Evolutionary conservation across 2,888 invertebrate species (phyloP).

Genomic region (Venusia cambrica): DNA sequence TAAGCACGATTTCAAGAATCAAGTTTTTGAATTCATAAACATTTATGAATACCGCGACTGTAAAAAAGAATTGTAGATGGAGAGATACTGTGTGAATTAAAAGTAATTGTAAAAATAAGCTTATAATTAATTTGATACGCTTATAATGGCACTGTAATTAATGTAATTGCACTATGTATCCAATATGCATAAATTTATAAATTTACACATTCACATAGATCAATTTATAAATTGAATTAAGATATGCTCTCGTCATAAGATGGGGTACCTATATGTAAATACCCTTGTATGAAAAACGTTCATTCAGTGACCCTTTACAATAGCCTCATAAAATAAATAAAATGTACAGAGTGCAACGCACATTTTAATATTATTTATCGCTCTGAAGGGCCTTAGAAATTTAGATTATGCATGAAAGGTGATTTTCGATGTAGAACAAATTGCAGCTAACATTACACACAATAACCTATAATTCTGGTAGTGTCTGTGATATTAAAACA

Average conservation of each 20-base stretch:
- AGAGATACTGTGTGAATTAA: slow-evolving; percentile 33
- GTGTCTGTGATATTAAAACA: slow-evolving; percentile 56
- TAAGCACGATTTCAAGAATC: slow-evolving; percentile 63
- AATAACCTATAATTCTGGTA: slow-evolving; percentile 57
- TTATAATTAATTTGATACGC: slow-evolving; percentile 28
- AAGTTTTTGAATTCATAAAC: slow-evolving; percentile 33
- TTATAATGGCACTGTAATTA: slow-evolving; percentile 66
- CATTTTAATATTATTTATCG: slow-evolving; percentile 18
- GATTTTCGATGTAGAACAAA: slow-evolving; percentile 70
- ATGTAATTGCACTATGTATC: slow-evolving; percentile 65
- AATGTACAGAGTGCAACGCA: slow-evolving; percentile 20
- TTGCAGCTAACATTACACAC: slow-evolving; percentile 76
- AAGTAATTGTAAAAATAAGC: slow-evolving; percentile 27
- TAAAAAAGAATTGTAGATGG: slow-evolving; percentile 12
- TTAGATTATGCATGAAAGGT: slow-evolving; percentile 69
- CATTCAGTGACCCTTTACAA: slow-evolving; percentile 14
- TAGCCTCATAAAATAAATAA: slow-evolving; percentile 20
- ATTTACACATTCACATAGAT: slow-evolving; percentile 18
- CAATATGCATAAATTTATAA: slow-evolving; percentile 35
- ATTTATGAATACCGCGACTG: too few relatives aligned
- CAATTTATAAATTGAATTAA: slow-evolving; percentile 5
- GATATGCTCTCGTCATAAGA: slow-evolving; percentile 17
- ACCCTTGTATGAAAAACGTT: too few relatives aligned
- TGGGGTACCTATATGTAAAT: too few relatives aligned
- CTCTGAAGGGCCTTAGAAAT: slow-evolving; percentile 21